Percentiles rank a stretch among this genome's conserved stretches.
Evolutionary conservation across 2,113 vertebrate genomes (phyloP).

Genomic region (Genyomyrus donnyi): DNA sequence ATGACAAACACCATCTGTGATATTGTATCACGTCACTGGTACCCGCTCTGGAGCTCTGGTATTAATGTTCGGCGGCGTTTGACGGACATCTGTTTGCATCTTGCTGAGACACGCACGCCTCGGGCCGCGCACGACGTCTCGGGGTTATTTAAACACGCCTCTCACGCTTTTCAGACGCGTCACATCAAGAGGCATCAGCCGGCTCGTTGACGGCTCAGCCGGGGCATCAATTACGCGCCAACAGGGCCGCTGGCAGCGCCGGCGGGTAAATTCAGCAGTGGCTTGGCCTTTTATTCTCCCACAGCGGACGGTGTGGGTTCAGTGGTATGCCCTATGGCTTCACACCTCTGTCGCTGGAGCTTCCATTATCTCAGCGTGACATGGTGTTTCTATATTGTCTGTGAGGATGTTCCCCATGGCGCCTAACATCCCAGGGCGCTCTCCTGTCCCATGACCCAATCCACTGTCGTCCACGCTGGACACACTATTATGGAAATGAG

Average conservation of each 20-base stretch:
- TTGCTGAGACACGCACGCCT: neutral
- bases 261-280: neutral
- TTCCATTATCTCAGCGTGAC: neutral
- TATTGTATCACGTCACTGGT: neutral
- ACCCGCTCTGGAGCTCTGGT: neutral
- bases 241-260: neutral
- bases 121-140: neutral
- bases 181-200: neutral
- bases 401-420: neutral
- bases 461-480: neutral
- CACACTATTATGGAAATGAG: neutral
- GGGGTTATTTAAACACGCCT: neutral
- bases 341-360: neutral
- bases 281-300: neutral
- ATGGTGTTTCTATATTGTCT: neutral
- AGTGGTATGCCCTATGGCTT: neutral
- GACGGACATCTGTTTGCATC: neutral
- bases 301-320: neutral
- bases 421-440: neutral
- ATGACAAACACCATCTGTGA: conserved; percentile 18
- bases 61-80: neutral
- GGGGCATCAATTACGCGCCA: neutral
- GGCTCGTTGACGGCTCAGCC: neutral
- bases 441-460: neutral
- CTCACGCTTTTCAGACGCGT: neutral